These are phyloP conservation scores for Enteromius anoplus DNA, from an alignment of 2,797 vertebrate genomes.

Conservation along the genomic window DNA sequence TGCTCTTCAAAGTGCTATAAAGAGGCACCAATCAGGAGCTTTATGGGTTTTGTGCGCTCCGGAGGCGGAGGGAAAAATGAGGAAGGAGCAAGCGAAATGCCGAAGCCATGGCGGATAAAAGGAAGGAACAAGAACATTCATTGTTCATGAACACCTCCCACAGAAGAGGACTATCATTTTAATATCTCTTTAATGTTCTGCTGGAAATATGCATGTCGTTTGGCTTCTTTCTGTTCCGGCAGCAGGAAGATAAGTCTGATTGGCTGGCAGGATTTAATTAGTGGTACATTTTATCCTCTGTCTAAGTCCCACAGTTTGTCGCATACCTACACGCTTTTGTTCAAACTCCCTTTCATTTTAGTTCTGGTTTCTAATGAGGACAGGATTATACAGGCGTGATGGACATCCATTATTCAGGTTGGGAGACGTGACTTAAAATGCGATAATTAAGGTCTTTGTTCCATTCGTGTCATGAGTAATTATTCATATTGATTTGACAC, in stretches of 20 bases:
- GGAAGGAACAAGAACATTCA: conserved; percentile 38
- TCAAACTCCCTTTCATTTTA: conserved; percentile 43
- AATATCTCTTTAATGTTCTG: conserved; percentile 60
- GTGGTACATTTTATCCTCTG: conserved; percentile 58
- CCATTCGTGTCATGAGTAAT: conserved; percentile 37
- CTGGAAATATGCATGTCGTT: conserved; percentile 42
- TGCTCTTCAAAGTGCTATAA: conserved; percentile 36
- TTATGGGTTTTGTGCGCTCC: conserved; percentile 18
- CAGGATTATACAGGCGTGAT: conserved; percentile 52
- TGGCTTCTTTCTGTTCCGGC: conserved; percentile 40
- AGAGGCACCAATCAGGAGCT: conserved; percentile 14
- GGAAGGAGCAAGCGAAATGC: conserved; percentile 4
- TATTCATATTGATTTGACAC: conserved; percentile 31
- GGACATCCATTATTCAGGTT: conserved; percentile 46
- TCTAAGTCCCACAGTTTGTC: conserved; percentile 42
- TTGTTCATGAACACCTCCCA: conserved; percentile 54
- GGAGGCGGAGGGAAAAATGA: conserved; percentile 25
- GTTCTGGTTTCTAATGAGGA: conserved; percentile 53
- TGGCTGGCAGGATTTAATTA: conserved; percentile 64
- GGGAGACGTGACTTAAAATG: conserved; percentile 36
- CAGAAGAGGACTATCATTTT: conserved; percentile 47
- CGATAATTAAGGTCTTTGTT: conserved; percentile 41
- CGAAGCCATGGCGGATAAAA: conserved; percentile 41
- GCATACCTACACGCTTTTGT: conserved; percentile 55
- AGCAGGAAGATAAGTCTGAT: conserved; percentile 58